Conservation (phyloP, 64 coral and sea anemone species). For the Orbicella faveolata region DNA sequence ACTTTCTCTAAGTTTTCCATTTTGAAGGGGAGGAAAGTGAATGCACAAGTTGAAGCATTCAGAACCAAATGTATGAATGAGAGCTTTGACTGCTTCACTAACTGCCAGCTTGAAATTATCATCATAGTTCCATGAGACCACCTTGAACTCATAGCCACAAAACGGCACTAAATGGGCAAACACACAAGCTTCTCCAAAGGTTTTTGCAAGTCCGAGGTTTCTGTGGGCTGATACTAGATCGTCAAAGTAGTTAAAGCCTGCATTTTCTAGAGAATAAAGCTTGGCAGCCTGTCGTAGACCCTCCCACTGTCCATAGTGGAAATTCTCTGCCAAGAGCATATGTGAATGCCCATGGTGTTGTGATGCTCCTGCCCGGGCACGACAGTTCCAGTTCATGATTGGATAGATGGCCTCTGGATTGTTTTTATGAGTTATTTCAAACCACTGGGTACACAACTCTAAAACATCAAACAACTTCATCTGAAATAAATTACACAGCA, state of each 20-base stretch:
- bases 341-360: slow-evolving; percentile 78
- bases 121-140: slow-evolving; percentile 69
- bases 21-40: slow-evolving; percentile 74
- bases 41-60: slow-evolving; percentile 65
- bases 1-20: slow-evolving; percentile 50
- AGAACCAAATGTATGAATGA: slow-evolving; percentile 50
- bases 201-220: slow-evolving; percentile 53
- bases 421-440: slow-evolving; percentile 68
- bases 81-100: slow-evolving; percentile 41
- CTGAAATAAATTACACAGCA: slow-evolving; percentile 22
- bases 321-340: slow-evolving; percentile 64
- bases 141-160: slow-evolving; percentile 82
- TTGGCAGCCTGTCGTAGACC: slow-evolving; percentile 42
- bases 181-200: slow-evolving; percentile 51
- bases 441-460: slow-evolving; percentile 56
- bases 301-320: slow-evolving; percentile 80
- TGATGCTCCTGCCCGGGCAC: slow-evolving; percentile 67
- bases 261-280: slow-evolving; percentile 47
- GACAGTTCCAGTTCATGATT: slow-evolving; percentile 70
- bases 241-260: slow-evolving; percentile 67
- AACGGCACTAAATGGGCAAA: slow-evolving; percentile 60
- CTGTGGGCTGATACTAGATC: slow-evolving; percentile 58
- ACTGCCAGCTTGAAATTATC: slow-evolving; percentile 70
- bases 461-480: slow-evolving; percentile 67
- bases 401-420: slow-evolving; percentile 55